phyloP scores from a whole-genome alignment of 2,113 vertebrate genomes.

The Calcarius ornatus region DNA sequence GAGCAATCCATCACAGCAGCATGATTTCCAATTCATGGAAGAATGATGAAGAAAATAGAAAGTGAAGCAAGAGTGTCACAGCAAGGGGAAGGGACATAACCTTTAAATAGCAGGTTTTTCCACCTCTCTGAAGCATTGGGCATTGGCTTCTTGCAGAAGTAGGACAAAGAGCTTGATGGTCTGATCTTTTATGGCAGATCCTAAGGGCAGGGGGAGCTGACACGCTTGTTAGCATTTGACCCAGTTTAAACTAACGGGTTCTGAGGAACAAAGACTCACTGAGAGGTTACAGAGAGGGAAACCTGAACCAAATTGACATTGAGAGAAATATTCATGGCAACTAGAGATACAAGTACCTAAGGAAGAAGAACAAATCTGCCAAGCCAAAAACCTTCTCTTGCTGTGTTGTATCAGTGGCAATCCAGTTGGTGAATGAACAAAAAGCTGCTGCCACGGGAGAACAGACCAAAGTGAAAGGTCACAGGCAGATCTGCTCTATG shows the following conservation, averaged over 20 bases:
- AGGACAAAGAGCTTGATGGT: background rate
- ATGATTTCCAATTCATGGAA: background rate
- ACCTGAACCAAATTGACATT: background rate
- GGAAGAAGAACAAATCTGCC: background rate
- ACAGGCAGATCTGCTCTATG: background rate
- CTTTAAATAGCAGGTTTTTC: background rate
- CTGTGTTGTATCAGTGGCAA: background rate
- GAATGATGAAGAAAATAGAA: background rate
- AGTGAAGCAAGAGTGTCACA: background rate
- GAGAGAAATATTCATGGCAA: background rate
- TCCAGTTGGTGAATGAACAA: background rate
- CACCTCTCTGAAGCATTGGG: background rate
- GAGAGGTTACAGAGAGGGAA: background rate
- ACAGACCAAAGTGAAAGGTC: background rate
- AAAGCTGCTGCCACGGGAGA: background rate
- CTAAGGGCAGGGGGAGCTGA: background rate
- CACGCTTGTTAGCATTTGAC: background rate
- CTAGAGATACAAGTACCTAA: background rate
- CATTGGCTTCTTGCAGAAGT: background rate
- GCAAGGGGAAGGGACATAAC: background rate
- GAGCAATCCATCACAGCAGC: background rate
- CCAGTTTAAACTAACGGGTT: constrained; percentile 24
- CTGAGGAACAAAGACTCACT: background rate
- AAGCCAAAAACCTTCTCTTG: background rate
- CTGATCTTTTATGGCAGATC: constrained; percentile 38